These are phyloP conservation scores for Planiliza haematocheilus DNA, from an alignment of 2,113 vertebrate species.

Conservation along the genomic window DNA sequence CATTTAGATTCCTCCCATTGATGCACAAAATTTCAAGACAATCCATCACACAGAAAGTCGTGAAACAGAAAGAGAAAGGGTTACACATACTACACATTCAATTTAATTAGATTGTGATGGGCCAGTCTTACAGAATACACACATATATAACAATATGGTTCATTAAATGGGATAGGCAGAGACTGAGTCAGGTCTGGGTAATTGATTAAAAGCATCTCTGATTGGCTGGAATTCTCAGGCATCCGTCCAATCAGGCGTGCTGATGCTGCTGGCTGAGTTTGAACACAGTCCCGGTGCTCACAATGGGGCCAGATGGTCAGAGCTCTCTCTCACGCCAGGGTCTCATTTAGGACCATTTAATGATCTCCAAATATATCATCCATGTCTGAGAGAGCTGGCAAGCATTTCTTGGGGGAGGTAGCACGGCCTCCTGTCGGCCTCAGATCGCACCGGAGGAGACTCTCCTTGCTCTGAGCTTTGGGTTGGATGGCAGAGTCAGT, in stretches of 20 bases:
- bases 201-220: conserved; percentile 45
- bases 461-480: conserved; percentile 39
- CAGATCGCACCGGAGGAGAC: conserved; percentile 43
- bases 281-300: conserved; percentile 62
- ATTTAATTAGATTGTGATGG: not conserved
- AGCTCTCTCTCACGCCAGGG: conserved; percentile 79
- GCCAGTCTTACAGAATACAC: not conserved
- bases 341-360: conserved; percentile 84
- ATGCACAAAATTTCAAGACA: too few relatives aligned
- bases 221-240: conserved; percentile 59
- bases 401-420: conserved; percentile 62
- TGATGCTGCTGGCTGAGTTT: conserved; percentile 66
- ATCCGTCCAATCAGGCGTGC: conserved; percentile 66
- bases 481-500: conserved; percentile 30
- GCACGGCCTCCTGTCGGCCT: conserved; percentile 55
- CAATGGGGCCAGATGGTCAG: conserved; percentile 83
- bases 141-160: not conserved
- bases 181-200: conserved; percentile 28
- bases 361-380: conserved; percentile 81
- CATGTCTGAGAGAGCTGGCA: conserved; percentile 77
- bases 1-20: too few relatives aligned
- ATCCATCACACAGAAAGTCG: not conserved
- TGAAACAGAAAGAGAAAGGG: not conserved
- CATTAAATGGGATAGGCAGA: not conserved
- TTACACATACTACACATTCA: not conserved